A percentile compares a stretch with the other conserved stretches of the same genome.
Conservation (phyloP, 1,140 invertebrate species). For the Zeugodacus cucurbitae region DNA sequence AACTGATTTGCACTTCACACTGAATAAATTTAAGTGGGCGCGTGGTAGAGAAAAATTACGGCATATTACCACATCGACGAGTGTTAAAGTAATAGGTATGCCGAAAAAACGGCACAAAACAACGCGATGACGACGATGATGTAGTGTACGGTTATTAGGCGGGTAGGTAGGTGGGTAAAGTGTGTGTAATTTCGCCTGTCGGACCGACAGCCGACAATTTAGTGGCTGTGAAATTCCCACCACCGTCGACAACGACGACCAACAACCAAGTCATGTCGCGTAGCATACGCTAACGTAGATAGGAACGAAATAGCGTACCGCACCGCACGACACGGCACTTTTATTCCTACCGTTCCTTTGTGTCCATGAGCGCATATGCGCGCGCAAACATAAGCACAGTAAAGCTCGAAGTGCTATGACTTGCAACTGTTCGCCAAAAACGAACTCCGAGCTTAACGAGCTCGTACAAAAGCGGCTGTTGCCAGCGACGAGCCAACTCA, state of each 20-base stretch:
- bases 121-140: background rate
- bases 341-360: background rate
- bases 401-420: background rate
- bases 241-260: background rate
- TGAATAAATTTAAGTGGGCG: slow-evolving; percentile 43
- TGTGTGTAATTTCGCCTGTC: background rate
- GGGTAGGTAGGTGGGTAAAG: background rate
- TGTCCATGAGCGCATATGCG: slow-evolving; percentile 16
- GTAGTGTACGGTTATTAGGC: background rate
- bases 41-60: slow-evolving; percentile 41
- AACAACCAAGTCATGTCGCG: background rate
- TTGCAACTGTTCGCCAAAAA: background rate
- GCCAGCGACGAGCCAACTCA: background rate
- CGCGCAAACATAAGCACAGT: background rate
- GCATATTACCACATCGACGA: slow-evolving; percentile 35
- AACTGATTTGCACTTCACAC: slow-evolving; percentile 43
- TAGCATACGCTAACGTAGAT: background rate
- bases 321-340: background rate
- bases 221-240: slow-evolving; percentile 18
- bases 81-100: background rate
- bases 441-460: background rate
- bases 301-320: background rate
- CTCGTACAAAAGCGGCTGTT: background rate
- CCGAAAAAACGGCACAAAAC: background rate
- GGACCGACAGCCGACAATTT: slow-evolving; percentile 11